Evolutionary conservation across 2,113 vertebrate species (phyloP), one percentile per base, ranked within the genome.

Genomic region (Theristicus caerulescens): DNA sequence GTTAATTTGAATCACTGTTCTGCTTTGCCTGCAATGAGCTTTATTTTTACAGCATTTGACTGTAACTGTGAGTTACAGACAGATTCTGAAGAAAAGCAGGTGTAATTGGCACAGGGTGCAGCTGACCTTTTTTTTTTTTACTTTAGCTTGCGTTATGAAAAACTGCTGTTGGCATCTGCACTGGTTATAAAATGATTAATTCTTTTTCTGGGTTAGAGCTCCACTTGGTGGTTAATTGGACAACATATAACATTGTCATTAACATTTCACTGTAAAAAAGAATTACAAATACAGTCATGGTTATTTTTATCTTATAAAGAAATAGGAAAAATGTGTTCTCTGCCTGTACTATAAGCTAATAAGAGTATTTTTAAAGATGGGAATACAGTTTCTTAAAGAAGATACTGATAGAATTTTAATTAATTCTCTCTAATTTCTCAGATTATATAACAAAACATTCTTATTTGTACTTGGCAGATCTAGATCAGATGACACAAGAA

Each of bases 181-280:
- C 13, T 54, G 5, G 16, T 66, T 42, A 62, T 1, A 57, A 80
- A 55, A 47, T 31, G 2, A 66, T 90, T 77, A 58, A 55, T 90
- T 90, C 66, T 97, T 96, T 96, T 97, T 57, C 69, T 96, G 58
- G 62, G 79, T 98, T 98, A 98, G 97, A 98, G 97, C 98, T 94
- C 98, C 98, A 74, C 97, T 61, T 14, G 83, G 97, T 98, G 98
- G 98, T 57, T 79, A 90, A 64, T 71, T 65, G 54, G 16, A 36
- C 9, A 20, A 88, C 49, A 86, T 11, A 29, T n/a, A 92, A 7
- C 4, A 20, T 29, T 67, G 27, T 20, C 47, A 36, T 16, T 61
- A 77, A 77, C 5, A 16, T 83, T 77, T 84, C 57, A 9, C 22
- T 78, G 57, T 44, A 13, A 29, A 71, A 86, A 81, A n/a, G 5